Evolutionary conservation across 2,797 vertebrate genomes (phyloP), one percentile per base, ranked within the genome.

Genomic region (Ctenopoma multispine): DNA sequence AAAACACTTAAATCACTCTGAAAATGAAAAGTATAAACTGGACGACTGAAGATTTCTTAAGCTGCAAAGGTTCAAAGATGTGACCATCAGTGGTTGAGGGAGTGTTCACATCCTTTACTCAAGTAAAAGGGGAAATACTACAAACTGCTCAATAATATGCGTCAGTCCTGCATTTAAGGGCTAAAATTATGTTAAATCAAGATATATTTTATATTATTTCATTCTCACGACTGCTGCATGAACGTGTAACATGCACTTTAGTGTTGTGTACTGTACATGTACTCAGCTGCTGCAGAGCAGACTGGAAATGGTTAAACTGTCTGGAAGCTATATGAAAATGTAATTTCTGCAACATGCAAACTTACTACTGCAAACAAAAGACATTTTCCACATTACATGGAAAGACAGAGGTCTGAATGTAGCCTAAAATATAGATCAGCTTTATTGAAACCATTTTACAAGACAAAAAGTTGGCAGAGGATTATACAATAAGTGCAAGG

Each of bases 401-500:
- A 81, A 61, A 69, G 44, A 86, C 82, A 59, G 49, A 63, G 31
- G 63, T 73, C 65, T 84, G 44, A 29, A 8, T 82, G 54, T 85
- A 85, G 84, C 80, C 85, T 90, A 92, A 90, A 91, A 93, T 91
- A 92, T 90, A 88, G 68, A 81, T 86, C 83, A 90, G 84, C 89
- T 94, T 94, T 93, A 94, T 94, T 94, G 86, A 91, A 92, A 86
- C 83, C 64, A 31, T 86, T 91, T 92, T 88, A 92, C 91, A 93
- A 71, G 79, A 79, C 77, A 90, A 74, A 82, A 41, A 69, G 63
- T 83, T 77, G 82, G 77, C 82, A 88, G 74, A 88, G 59, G 80
- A 67, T 87, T 89, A 92, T 94, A 94, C 87, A 92, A 85, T 91
- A 93, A 94, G 93, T 94, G 93, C 92, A 93, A 91, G 71, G 59